Evolutionary conservation across 2,113 vertebrate species (phyloP).

Genomic region (Rynchops niger): DNA sequence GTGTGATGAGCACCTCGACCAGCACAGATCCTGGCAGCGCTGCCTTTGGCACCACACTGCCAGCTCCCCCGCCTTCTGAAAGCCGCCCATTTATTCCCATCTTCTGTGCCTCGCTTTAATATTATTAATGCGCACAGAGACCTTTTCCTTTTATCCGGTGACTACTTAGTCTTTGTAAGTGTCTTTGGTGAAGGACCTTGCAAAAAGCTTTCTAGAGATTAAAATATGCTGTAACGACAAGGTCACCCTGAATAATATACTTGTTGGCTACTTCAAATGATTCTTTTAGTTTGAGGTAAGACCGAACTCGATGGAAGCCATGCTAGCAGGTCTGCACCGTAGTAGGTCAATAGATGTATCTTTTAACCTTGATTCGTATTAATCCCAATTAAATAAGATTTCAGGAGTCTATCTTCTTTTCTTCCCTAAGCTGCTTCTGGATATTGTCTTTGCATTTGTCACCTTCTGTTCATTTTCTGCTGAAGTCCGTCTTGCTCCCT

Average conservation of each 20-base stretch:
- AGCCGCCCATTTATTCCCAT: not conserved
- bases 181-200: not conserved
- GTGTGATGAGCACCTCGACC: fast-evolving
- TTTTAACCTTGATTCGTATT: not conserved
- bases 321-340: not conserved
- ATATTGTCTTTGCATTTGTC: not conserved
- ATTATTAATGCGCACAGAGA: not conserved
- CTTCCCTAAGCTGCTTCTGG: not conserved
- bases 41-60: not conserved
- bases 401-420: not conserved
- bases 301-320: not conserved
- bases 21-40: not conserved
- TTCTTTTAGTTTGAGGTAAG: not conserved
- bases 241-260: not conserved
- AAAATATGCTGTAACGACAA: not conserved
- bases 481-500: not conserved
- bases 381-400: not conserved
- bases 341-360: not conserved
- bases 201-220: conserved; percentile 34
- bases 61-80: not conserved
- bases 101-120: not conserved
- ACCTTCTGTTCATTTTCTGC: not conserved
- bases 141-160: not conserved
- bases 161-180: not conserved
- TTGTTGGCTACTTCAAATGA: not conserved